These are phyloP conservation scores for Eupithecia inturbata DNA, from an alignment of 2,888 invertebrate species.

Conservation along the genomic window DNA sequence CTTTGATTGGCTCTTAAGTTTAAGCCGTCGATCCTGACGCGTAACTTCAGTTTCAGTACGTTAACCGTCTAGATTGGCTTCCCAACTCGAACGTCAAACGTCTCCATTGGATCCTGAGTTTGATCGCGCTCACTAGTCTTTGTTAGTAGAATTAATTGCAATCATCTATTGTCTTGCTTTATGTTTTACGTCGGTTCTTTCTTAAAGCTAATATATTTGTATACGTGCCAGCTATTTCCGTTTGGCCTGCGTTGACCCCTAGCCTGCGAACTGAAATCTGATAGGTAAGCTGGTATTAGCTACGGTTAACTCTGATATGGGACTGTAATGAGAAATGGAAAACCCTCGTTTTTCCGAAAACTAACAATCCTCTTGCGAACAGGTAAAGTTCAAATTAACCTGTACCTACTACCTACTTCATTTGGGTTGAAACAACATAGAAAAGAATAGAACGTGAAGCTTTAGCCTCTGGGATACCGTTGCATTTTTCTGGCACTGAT, in stretches of 20 bases:
- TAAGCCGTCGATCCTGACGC: neutral
- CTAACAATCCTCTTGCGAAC: constrained; percentile 5
- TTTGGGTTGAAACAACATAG: constrained; percentile 8
- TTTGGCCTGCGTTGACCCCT: constrained; percentile 1
- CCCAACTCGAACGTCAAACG: neutral
- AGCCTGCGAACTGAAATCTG: neutral
- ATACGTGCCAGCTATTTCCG: constrained; percentile 1
- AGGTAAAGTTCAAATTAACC: constrained; percentile 1
- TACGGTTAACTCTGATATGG: neutral
- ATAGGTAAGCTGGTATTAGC: neutral
- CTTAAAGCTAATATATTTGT: constrained; percentile 5
- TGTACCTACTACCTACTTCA: neutral
- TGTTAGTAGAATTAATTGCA: neutral
- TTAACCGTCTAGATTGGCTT: neutral
- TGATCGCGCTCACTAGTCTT: neutral
- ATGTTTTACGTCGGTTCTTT: neutral
- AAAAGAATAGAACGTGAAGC: neutral
- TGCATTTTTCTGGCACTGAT: neutral
- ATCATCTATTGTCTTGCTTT: neutral
- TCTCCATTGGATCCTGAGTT: neutral
- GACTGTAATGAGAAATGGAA: neutral
- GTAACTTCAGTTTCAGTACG: neutral
- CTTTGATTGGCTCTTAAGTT: neutral
- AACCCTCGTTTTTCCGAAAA: neutral
- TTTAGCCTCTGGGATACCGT: neutral